Conservation (phyloP, 2,113 vertebrate species). For the Monarcha castaneiventris region DNA sequence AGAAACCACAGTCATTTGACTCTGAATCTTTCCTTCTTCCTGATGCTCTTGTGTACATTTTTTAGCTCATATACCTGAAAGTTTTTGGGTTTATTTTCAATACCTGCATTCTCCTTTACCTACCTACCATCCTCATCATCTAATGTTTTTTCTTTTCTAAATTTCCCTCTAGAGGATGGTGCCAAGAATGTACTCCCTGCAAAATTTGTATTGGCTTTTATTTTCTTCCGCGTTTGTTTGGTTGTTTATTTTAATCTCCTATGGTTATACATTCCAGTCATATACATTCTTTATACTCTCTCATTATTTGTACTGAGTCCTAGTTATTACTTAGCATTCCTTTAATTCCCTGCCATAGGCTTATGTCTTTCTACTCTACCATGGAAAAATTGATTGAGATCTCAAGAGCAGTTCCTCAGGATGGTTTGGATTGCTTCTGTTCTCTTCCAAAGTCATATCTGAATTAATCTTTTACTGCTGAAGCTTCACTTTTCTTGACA, state of each 20-base stretch:
- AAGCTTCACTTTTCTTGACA: background rate
- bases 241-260: background rate
- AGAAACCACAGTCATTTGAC: background rate
- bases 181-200: background rate
- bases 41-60: background rate
- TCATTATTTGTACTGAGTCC: constrained; percentile 9
- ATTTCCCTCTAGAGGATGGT: background rate
- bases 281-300: background rate
- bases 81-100: background rate
- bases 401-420: background rate
- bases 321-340: background rate
- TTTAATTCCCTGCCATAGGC: background rate
- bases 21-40: constrained; percentile 23
- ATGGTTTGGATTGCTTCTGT: background rate
- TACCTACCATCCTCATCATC: background rate
- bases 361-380: background rate
- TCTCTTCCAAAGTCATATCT: background rate
- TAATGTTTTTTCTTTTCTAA: background rate
- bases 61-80: constrained; percentile 10
- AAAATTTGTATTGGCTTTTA: background rate
- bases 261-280: background rate
- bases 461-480: background rate
- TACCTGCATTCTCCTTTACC: background rate
- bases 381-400: background rate
- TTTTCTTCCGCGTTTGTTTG: background rate